Evolutionary conservation across 2,113 vertebrate genomes (phyloP).

Genomic region (Plectropomus leopardus): DNA sequence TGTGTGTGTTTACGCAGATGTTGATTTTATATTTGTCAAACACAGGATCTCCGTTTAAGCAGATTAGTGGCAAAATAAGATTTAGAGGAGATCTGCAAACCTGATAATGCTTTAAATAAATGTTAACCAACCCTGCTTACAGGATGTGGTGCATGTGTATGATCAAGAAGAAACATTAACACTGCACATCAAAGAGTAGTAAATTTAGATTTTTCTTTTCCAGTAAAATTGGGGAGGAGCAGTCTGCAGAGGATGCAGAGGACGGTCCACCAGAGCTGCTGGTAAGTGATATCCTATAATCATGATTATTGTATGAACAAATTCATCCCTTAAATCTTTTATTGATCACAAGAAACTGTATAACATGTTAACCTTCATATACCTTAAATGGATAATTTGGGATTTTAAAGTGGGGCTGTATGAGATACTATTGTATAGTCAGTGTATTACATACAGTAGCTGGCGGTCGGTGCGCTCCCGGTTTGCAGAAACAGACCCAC

Average conservation of each 20-base stretch:
- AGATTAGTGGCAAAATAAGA: neutral
- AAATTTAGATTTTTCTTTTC: conserved; percentile 18
- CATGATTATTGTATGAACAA: neutral
- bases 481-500: too few relatives aligned
- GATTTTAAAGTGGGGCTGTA: too few relatives aligned
- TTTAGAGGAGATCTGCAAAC: neutral
- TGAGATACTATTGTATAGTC: too few relatives aligned
- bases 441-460: too few relatives aligned
- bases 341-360: neutral
- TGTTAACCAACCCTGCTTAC: too few relatives aligned
- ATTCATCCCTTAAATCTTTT: neutral
- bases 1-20: too few relatives aligned
- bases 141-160: neutral
- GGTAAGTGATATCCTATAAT: conserved; percentile 75
- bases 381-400: too few relatives aligned
- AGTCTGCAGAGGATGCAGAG: conserved; percentile 94
- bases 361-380: too few relatives aligned
- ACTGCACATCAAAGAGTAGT: too few relatives aligned
- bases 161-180: neutral
- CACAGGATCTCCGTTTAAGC: too few relatives aligned
- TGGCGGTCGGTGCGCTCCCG: too few relatives aligned
- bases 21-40: too few relatives aligned
- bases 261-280: conserved; percentile 94
- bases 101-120: neutral
- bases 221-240: conserved; percentile 97